Conservation (phyloP, 2,888 invertebrate species). For the Glyphotaelius pellucidus region DNA sequence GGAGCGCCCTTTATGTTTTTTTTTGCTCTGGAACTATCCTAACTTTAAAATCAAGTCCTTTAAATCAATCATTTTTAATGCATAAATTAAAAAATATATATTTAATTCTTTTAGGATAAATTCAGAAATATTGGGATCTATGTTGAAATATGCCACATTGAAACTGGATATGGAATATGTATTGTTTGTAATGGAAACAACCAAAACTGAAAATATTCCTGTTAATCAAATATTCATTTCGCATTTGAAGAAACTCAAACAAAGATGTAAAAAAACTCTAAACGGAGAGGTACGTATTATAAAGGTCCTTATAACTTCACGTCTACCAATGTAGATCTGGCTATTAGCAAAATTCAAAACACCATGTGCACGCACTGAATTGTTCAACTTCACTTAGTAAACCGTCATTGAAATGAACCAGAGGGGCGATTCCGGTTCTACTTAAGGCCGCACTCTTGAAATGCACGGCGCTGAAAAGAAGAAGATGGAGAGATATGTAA, state of each 20-base stretch:
- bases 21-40: not conserved
- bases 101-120: conserved; percentile 79
- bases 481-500: too few relatives aligned
- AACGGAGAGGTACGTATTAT: conserved; percentile 36
- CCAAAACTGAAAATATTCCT: conserved; percentile 79
- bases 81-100: too few relatives aligned
- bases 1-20: too few relatives aligned
- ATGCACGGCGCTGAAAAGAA: too few relatives aligned
- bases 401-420: not conserved
- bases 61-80: not conserved
- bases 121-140: conserved; percentile 84
- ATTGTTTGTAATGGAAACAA: conserved; percentile 82
- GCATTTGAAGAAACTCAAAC: conserved; percentile 81
- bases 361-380: not conserved
- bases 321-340: not conserved
- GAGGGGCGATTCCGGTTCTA: too few relatives aligned
- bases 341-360: not conserved
- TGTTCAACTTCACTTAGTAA: not conserved
- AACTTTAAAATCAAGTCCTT: too few relatives aligned
- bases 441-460: too few relatives aligned
- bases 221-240: conserved; percentile 80
- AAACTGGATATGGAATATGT: conserved; percentile 82
- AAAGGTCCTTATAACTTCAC: not conserved
- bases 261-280: conserved; percentile 72
- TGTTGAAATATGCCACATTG: conserved; percentile 82